Conservation (phyloP, 2,888 invertebrate species). For the Coenonympha glycerion region DNA sequence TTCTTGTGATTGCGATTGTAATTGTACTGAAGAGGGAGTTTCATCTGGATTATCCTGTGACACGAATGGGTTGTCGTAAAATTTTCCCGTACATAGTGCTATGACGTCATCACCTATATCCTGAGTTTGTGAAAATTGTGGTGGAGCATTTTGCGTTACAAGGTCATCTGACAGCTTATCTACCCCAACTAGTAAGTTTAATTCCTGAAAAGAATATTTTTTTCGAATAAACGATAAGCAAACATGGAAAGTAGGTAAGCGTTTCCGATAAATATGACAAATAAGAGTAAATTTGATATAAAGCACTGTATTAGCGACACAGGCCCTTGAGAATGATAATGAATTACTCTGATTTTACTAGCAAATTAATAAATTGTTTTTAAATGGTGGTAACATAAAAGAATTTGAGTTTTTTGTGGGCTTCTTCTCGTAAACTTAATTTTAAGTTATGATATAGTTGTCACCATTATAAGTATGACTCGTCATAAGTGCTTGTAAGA, state of each 20-base stretch:
- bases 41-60: conserved; percentile 27
- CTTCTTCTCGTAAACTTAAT: no score
- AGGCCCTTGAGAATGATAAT: no score
- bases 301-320: no score
- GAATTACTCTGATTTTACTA: neutral
- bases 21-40: neutral
- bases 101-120: conserved; percentile 67
- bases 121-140: conserved; percentile 48
- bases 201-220: conserved; percentile 40
- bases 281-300: neutral
- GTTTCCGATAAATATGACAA: no score
- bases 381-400: no score
- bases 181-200: conserved; percentile 72
- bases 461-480: no score
- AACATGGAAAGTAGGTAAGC: no score
- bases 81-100: conserved; percentile 76
- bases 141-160: conserved; percentile 55
- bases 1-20: conserved; percentile 43
- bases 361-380: no score
- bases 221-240: no score
- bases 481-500: no score
- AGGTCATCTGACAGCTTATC: conserved; percentile 62
- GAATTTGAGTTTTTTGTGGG: no score
- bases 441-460: no score
- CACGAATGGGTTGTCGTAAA: conserved; percentile 65